A percentile compares a stretch with the other conserved stretches of the same genome.
phyloP scores from a whole-genome alignment of 1,140 invertebrate species.

The Aphelinus atriplicis region DNA sequence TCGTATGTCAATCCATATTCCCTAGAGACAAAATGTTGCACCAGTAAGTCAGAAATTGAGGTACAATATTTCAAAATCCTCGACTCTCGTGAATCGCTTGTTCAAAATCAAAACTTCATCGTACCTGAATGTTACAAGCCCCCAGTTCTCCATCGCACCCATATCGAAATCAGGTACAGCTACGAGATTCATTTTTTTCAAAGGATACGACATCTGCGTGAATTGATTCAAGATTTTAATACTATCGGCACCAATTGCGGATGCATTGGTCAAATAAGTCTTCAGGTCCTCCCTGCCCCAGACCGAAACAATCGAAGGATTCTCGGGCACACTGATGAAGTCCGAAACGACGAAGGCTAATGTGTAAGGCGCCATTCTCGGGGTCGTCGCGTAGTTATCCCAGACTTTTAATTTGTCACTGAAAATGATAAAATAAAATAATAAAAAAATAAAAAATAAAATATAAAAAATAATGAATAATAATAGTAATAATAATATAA shows the following conservation, averaged over 20 bases:
- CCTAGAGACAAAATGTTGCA: conserved; percentile 47
- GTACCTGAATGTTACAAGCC: conserved; percentile 70
- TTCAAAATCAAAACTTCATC: conserved; percentile 50
- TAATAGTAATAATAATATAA: background rate
- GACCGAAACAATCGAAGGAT: conserved; percentile 47
- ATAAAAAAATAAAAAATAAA: background rate
- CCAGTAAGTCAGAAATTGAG: background rate
- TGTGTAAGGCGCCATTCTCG: conserved; percentile 87
- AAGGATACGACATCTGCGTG: conserved; percentile 53
- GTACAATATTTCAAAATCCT: no score
- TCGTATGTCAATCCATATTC: conserved; percentile 75
- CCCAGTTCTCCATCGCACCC: conserved; percentile 68
- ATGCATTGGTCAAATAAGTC: conserved; percentile 67
- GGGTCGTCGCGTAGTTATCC: conserved; percentile 73
- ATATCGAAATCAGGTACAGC: conserved; percentile 72
- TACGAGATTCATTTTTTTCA: conserved; percentile 75
- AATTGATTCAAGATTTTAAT: conserved; percentile 54
- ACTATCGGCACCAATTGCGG: conserved; percentile 64
- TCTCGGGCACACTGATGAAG: conserved; percentile 26
- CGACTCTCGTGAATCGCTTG: no score
- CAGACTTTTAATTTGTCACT: conserved; percentile 51
- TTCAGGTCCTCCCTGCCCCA: conserved; percentile 71
- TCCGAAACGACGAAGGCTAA: conserved; percentile 76
- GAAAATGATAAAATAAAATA: background rate
- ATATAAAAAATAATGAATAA: background rate